Evolutionary conservation across 2,797 vertebrate genomes (phyloP).

Genomic region (Intellagama lesueurii): DNA sequence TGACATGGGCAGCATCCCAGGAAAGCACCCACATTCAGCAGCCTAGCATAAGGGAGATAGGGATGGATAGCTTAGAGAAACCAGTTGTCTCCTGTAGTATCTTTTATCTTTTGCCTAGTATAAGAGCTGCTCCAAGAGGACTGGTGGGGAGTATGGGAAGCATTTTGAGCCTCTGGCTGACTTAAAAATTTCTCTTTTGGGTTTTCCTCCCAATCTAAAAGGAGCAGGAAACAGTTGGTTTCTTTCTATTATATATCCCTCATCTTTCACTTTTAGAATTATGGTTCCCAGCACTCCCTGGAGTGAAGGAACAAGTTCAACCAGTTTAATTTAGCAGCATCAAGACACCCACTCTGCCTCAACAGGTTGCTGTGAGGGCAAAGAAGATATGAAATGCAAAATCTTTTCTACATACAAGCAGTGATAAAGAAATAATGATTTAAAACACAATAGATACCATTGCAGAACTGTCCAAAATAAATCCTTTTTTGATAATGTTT

Average conservation of each 20-base stretch:
- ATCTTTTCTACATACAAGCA: not conserved
- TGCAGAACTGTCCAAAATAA: slow-evolving; percentile 2
- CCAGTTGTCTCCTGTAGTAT: no score
- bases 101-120: no score
- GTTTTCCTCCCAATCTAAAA: not conserved
- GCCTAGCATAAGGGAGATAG: no score
- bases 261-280: not conserved
- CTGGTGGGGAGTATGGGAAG: no score
- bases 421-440: not conserved
- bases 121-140: no score
- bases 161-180: no score
- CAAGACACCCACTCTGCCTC: not conserved
- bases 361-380: not conserved
- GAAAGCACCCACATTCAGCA: no score
- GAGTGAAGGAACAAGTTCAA: not conserved
- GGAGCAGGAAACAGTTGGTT: not conserved
- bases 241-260: not conserved
- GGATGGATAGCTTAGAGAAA: no score
- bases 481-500: not conserved
- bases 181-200: no score
- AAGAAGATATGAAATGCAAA: not conserved
- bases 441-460: not conserved
- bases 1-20: no score
- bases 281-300: not conserved
- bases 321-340: not conserved